phyloP scores from a whole-genome alignment of 2,888 invertebrate species.

The Andrena fulva region DNA sequence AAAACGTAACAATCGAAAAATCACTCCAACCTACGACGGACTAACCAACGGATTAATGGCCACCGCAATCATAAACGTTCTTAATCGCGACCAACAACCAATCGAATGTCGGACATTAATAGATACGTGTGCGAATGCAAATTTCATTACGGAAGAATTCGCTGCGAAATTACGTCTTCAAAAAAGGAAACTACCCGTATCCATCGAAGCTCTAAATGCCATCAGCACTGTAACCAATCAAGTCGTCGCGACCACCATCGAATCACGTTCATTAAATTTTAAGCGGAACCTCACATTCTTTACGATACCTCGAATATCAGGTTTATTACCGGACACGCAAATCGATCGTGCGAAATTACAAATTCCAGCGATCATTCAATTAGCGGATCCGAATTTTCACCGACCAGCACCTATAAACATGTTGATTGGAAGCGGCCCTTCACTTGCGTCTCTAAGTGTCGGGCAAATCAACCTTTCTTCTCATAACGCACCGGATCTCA shows the following conservation, averaged over 20 bases:
- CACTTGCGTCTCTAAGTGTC: too few species aligned
- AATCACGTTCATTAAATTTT: neutral
- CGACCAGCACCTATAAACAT: too few species aligned
- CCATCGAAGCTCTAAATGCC: neutral
- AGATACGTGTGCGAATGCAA: slow-evolving; percentile 6
- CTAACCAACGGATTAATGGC: neutral
- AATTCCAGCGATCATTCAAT: too few species aligned
- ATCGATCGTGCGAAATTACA: too few species aligned
- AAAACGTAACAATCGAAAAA: neutral
- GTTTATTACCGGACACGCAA: too few species aligned
- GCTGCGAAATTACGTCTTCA: neutral
- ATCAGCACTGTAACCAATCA: neutral
- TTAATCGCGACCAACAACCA: neutral
- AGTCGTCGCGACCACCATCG: neutral
- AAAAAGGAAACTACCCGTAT: neutral
- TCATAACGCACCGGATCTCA: too few species aligned
- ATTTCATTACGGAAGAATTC: neutral
- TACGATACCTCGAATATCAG: neutral
- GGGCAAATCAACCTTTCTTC: too few species aligned
- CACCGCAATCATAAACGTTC: neutral
- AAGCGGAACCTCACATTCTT: neutral
- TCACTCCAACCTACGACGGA: neutral
- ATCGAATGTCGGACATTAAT: neutral
- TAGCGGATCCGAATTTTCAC: too few species aligned
- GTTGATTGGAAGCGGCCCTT: too few species aligned